A percentile compares a stretch with the other conserved stretches of the same genome.
Evolutionary conservation across 2,888 invertebrate genomes (phyloP).

Genomic region (Volucella bombylans): DNA sequence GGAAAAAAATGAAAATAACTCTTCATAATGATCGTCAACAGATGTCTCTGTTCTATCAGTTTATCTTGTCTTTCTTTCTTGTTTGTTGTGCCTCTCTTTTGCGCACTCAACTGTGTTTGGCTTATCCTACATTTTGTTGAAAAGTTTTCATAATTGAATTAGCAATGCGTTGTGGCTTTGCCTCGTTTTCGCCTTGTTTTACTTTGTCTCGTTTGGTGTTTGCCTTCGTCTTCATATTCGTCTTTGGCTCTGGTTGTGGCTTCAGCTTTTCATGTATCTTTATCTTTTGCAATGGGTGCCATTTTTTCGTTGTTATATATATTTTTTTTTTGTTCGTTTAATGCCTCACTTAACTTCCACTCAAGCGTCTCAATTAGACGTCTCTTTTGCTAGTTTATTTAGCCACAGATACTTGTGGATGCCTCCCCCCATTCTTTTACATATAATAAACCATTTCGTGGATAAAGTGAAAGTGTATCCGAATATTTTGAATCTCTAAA

Average conservation of each 20-base stretch:
- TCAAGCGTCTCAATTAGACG: conserved; percentile 70
- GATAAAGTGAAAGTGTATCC: conserved; percentile 68
- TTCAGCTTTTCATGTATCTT: neutral
- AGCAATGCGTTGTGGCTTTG: conserved; percentile 47
- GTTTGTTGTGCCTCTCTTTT: neutral
- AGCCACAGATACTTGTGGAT: conserved; percentile 35
- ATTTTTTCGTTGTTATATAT: conserved; percentile 32
- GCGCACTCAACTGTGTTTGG: too few relatives aligned
- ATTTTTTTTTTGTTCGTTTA: conserved; percentile 39
- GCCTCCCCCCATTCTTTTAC: conserved; percentile 7
- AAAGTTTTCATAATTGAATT: conserved; percentile 48
- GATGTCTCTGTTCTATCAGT: conserved; percentile 35
- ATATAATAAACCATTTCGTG: conserved; percentile 41
- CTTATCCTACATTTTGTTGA: neutral
- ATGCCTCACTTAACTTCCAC: conserved; percentile 72
- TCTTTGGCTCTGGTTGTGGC: conserved; percentile 1
- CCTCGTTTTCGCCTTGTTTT: conserved; percentile 2
- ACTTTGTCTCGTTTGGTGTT: neutral
- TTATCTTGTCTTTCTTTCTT: neutral
- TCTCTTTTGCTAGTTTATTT: conserved; percentile 39
- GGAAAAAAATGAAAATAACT: neutral
- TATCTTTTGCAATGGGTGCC: conserved; percentile 62
- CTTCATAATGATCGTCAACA: conserved; percentile 39
- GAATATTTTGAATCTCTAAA: conserved; percentile 3
- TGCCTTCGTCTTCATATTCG: neutral